Evolutionary conservation across 2,888 invertebrate genomes (phyloP), one percentile per base, ranked within the genome.

Genomic region (Meiosimyza platycephala): DNA sequence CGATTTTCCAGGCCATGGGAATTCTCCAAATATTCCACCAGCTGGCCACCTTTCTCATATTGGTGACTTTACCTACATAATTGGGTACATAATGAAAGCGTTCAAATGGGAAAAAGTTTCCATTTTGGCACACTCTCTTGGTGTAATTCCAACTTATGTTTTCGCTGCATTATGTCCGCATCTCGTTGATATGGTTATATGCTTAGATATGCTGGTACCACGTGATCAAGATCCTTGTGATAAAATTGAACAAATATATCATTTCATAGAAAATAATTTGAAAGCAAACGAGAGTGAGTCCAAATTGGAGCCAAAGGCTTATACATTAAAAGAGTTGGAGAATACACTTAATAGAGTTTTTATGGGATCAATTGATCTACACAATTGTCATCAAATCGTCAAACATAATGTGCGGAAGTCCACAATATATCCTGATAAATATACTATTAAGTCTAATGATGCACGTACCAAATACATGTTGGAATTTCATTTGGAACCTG

Each of bases 1-100:
- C 18, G 92, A 93, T 83, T 86, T 91, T 12, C 92, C 92, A 11
- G 92, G 93, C 1, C 92, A 93, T 84, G 93, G 93, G 4, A 81
- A 88, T 13, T 93, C 93, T 0, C 90, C 91, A 0, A 90, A 90
- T 84, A 84, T 90, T 74, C 84, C 90, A 74, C 92, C 93, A 4
- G 80, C 86, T 72, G 93, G 93, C n/a, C 81, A 88, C n/a, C 71
- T 72, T 11, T 84, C 84, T 67, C 74, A 86, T 69, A 80, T 81
- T 18, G 75, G 83, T 6, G 83, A 86, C 50, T 86, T 84, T 73
- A 63, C 88, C 67, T 86, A 81, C 82, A 72, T 89, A 16, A 86
- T 94, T 55, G 85, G 89, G 52, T 83, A 88, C 72, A 78, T 93
- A 65, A 88, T 90, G 75, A 87, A 90, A 62, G 88, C 92, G 78